phyloP scores from a whole-genome alignment of 2,797 vertebrate genomes.

The Manis crassicaudata region DNA sequence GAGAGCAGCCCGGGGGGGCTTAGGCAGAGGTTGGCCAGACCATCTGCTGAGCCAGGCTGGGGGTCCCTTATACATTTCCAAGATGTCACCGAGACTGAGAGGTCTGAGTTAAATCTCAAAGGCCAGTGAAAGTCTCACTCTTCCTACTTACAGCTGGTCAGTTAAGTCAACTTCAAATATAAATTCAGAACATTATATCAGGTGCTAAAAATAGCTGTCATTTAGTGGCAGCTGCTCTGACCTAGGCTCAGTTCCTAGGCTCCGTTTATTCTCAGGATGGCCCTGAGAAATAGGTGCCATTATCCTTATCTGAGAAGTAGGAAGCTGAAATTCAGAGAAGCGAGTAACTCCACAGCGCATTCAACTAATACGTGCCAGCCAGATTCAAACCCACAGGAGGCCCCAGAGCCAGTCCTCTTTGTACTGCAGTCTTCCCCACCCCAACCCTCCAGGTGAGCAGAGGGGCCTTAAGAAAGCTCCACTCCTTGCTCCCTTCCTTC shows the following conservation, averaged over 20 bases:
- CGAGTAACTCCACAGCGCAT: not conserved
- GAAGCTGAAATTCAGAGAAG: not conserved
- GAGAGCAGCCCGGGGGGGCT: not conserved
- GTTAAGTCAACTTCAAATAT: not conserved
- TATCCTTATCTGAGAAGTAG: not conserved
- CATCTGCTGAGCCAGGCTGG: no score
- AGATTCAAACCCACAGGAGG: not conserved
- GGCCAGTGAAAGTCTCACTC: not conserved
- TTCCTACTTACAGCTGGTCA: no score
- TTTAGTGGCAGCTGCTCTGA: not conserved
- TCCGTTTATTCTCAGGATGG: accelerated
- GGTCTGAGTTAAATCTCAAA: not conserved
- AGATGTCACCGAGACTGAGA: not conserved
- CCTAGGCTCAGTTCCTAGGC: not conserved
- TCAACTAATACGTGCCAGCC: not conserved
- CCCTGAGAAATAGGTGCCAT: not conserved
- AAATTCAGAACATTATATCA: not conserved
- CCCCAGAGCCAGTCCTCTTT: not conserved
- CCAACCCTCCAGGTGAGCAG: not conserved
- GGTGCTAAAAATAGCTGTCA: no score
- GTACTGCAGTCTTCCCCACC: accelerated
- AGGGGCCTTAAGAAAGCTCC: not conserved
- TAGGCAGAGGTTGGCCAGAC: not conserved
- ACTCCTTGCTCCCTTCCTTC: not conserved
- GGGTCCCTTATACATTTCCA: not conserved